Conservation (phyloP, 2,113 vertebrate species). For the Lycaon pictus region DNA sequence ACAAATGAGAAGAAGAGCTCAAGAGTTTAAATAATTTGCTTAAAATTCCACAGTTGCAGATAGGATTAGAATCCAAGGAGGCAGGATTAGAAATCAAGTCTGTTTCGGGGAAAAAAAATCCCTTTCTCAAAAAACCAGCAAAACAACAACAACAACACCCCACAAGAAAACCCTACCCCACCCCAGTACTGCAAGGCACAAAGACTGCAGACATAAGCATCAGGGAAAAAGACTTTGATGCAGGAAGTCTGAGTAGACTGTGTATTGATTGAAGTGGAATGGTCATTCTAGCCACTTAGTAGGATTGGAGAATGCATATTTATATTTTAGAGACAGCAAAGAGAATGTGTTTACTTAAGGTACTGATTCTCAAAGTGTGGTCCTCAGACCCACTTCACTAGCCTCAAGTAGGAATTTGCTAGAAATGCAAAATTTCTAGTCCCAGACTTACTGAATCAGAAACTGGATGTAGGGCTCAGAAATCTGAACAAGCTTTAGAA, state of each 20-base stretch:
- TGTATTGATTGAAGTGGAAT: not conserved
- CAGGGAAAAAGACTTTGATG: not conserved
- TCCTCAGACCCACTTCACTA: not conserved
- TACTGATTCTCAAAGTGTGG: not conserved
- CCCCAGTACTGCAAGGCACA: not conserved
- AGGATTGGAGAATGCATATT: not conserved
- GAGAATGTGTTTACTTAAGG: not conserved
- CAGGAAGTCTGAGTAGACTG: not conserved
- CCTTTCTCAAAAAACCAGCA: not conserved
- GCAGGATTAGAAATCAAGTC: not conserved
- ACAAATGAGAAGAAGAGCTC: not conserved
- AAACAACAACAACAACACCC: not conserved
- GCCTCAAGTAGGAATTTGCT: not conserved
- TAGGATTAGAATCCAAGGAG: not conserved
- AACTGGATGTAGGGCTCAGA: not conserved
- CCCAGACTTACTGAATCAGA: not conserved
- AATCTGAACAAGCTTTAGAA: not conserved
- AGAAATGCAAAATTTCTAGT: not conserved
- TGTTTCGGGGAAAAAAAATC: not conserved
- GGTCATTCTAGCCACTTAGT: not conserved
- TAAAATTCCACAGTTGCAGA: not conserved
- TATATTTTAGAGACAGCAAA: not conserved
- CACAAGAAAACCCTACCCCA: too few relatives aligned
- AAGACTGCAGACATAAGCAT: not conserved
- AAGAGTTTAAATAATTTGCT: constrained; percentile 8